A percentile compares a stretch with the other conserved stretches of the same genome.
phyloP scores from a whole-genome alignment of 2,113 vertebrate species.

The Planiliza haematocheilus region DNA sequence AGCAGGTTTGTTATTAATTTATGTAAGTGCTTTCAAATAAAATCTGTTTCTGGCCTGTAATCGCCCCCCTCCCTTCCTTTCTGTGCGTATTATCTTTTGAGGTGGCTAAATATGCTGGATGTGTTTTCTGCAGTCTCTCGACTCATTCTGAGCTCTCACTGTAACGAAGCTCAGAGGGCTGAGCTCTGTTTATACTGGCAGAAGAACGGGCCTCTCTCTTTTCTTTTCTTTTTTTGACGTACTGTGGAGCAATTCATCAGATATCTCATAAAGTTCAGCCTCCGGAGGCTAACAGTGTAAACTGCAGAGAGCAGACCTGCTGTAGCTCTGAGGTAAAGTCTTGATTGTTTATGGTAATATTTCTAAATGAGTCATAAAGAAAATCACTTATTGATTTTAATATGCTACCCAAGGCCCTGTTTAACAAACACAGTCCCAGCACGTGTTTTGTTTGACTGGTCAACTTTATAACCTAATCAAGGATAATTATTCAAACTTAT shows the following conservation, averaged over 20 bases:
- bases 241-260: constrained; percentile 44
- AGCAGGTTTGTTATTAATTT: constrained; percentile 1
- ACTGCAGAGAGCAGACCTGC: constrained; percentile 10
- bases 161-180: constrained; percentile 13
- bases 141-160: constrained; percentile 35
- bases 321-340: constrained; percentile 20
- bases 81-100: constrained; percentile 29
- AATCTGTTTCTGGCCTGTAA: neutral
- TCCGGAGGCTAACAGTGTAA: constrained; percentile 38
- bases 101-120: constrained; percentile 27
- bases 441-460: constrained; percentile 1
- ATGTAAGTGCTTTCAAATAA: neutral
- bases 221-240: constrained; percentile 15
- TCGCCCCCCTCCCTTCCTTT: neutral
- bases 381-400: constrained; percentile 25
- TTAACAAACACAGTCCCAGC: neutral
- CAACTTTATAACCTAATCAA: neutral
- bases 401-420: neutral
- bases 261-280: constrained; percentile 40
- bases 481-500: constrained; percentile 1
- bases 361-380: constrained; percentile 22
- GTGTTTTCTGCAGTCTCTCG: constrained; percentile 31
- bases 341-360: constrained; percentile 28
- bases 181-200: constrained; percentile 29
- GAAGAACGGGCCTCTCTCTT: constrained; percentile 7